Percentiles rank a stretch among this genome's conserved stretches.
phyloP scores from a whole-genome alignment of 2,113 vertebrate genomes.

The Xenotilapia caudafasciata region DNA sequence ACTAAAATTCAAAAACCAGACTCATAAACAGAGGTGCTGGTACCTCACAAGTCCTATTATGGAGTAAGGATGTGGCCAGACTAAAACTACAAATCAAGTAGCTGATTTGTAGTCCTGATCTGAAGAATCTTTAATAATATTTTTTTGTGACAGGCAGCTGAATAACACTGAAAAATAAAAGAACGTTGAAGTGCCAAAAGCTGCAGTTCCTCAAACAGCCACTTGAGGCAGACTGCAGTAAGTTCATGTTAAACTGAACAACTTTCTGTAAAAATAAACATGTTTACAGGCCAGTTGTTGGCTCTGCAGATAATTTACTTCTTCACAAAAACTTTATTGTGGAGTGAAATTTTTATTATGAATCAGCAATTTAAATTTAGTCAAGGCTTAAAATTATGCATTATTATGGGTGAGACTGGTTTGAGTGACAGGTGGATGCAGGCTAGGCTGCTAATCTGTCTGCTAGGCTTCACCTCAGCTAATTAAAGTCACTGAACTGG shows the following conservation, averaged over 20 bases:
- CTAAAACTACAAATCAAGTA: background rate
- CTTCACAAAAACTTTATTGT: background rate
- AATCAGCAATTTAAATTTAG: background rate
- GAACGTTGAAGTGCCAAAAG: background rate
- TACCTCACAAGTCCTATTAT: background rate
- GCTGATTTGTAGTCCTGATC: background rate
- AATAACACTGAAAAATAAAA: background rate
- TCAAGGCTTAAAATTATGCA: background rate
- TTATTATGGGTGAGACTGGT: background rate
- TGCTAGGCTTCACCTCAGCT: background rate
- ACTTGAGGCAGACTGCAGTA: background rate
- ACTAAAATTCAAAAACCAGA: background rate
- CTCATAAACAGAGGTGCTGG: background rate
- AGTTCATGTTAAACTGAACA: background rate
- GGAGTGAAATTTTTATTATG: background rate
- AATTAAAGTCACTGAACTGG: background rate
- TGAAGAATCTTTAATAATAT: background rate
- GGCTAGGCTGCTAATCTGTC: background rate
- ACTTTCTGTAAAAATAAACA: background rate
- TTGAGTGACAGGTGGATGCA: background rate
- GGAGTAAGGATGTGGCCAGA: background rate
- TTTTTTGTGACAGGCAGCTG: background rate
- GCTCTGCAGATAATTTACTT: background rate
- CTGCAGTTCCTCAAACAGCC: background rate
- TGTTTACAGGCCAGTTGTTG: background rate